phyloP scores from a whole-genome alignment of 2,888 invertebrate genomes.

The Rhingia campestris region DNA sequence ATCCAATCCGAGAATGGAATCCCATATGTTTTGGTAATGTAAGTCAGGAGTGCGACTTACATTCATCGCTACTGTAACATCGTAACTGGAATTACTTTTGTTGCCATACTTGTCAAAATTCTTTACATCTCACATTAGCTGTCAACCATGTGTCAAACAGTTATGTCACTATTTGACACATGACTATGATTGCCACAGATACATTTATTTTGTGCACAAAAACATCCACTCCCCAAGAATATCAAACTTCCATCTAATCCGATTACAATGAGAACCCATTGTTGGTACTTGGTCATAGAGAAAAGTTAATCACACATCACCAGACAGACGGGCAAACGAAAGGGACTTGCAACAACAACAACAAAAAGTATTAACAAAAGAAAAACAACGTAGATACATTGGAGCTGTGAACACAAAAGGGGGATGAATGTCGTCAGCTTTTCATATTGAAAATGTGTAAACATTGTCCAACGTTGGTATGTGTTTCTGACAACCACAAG shows the following conservation, averaged over 20 bases:
- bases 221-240: constrained; percentile 55
- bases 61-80: constrained; percentile 49
- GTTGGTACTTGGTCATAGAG: constrained; percentile 66
- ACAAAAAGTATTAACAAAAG: constrained; percentile 27
- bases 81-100: constrained; percentile 23
- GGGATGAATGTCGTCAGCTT: constrained; percentile 69
- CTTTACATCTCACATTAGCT: constrained; percentile 53
- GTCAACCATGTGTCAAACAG: constrained; percentile 68
- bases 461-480: constrained; percentile 49
- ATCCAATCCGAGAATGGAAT: constrained; percentile 26
- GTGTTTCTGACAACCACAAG: constrained; percentile 42
- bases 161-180: constrained; percentile 64
- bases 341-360: neutral
- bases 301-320: constrained; percentile 70
- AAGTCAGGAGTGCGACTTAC: constrained; percentile 14
- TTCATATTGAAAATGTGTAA: constrained; percentile 67
- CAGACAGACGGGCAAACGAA: constrained; percentile 36
- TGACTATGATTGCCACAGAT: constrained; percentile 60
- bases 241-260: constrained; percentile 67
- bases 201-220: constrained; percentile 28
- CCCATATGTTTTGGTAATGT: neutral
- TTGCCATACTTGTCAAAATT: constrained; percentile 51
- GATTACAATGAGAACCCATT: constrained; percentile 63
- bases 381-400: neutral
- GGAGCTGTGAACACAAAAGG: neutral